Evolutionary conservation across 1,140 invertebrate genomes (phyloP), one percentile per base, ranked within the genome.

Genomic region (Aphaenogaster ashmeadi): DNA sequence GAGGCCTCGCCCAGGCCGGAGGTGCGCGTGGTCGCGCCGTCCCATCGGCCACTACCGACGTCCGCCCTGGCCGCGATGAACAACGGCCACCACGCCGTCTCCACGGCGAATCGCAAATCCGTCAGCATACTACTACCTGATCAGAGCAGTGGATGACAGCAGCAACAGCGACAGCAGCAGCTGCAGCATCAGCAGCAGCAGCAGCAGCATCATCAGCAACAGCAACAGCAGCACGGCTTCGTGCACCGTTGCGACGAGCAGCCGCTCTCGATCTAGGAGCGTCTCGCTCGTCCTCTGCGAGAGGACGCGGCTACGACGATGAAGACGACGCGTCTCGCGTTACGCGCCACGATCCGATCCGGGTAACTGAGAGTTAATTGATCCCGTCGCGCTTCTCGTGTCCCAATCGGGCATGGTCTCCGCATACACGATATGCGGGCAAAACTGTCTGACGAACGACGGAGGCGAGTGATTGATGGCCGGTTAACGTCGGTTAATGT

Each of bases 51-150:
- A 21, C 88, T 90, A 41, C 58, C 78, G n/a, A 86, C 89, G 3
- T 90, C 91, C 15, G 88, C 88, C 7, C 77, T 90, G 33, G 87
- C 89, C 0, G 56, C 87, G 13, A 81, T 87, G 27, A 89, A 85
- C 87, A 47, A 67, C 66, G 64, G 38, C 15, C 47, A 62, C 0
- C 72, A n/a, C 50, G 56, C 54, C 56, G 18, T 64, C 9, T 56
- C n/a, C 91, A 84, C 72, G 90, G 87, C 88, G 47, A 91, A 88
- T 86, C 94, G 95, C 66, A 95, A 95, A 86, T 95, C 95, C 66
- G 95, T 95, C 79, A 95, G 94, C 93, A 95, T 95, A 90, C 88
- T 95, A 64, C 87, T 95, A 27, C 95, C 95, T 44, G 94, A 95
- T n/a, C 92, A 94, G 18, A 91, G 89, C 74, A 87, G 77, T 58